Evolutionary conservation across 2,888 invertebrate species (phyloP).

Genomic region (Clivina fossor): DNA sequence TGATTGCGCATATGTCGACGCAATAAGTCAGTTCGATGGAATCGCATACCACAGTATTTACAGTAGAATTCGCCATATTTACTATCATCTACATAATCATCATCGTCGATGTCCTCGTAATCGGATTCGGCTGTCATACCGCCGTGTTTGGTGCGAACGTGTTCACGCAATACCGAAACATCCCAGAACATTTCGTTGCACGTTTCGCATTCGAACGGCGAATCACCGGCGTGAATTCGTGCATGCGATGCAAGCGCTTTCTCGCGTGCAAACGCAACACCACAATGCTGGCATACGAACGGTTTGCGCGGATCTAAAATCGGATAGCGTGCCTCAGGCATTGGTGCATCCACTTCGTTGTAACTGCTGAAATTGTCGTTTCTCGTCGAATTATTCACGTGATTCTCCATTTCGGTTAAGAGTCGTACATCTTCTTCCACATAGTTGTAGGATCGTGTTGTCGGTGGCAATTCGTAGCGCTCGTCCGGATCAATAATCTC

Average conservation of each 20-base stretch:
- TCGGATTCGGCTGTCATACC: conserved; percentile 44
- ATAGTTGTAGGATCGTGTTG: conserved; percentile 54
- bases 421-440: conserved; percentile 56
- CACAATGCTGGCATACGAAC: conserved; percentile 78
- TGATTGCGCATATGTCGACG: conserved; percentile 63
- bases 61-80: conserved; percentile 66
- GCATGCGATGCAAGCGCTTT: conserved; percentile 79
- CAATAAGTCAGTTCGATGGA: conserved; percentile 74
- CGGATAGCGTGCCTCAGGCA: conserved; percentile 54
- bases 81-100: conserved; percentile 60
- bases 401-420: conserved; percentile 54
- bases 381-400: conserved; percentile 37
- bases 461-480: conserved; percentile 40
- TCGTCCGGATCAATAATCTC: conserved; percentile 44
- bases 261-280: conserved; percentile 76
- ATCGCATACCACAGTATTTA: conserved; percentile 75
- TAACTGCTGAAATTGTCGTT: conserved; percentile 17
- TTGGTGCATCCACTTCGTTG: conserved; percentile 32
- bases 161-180: conserved; percentile 60
- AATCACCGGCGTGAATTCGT: conserved; percentile 76
- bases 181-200: conserved; percentile 86
- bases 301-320: conserved; percentile 72
- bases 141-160: conserved; percentile 63
- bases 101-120: conserved; percentile 57
- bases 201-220: conserved; percentile 75